Evolutionary conservation across 2,888 invertebrate genomes (phyloP).

Genomic region (Calameuta idolon): DNA sequence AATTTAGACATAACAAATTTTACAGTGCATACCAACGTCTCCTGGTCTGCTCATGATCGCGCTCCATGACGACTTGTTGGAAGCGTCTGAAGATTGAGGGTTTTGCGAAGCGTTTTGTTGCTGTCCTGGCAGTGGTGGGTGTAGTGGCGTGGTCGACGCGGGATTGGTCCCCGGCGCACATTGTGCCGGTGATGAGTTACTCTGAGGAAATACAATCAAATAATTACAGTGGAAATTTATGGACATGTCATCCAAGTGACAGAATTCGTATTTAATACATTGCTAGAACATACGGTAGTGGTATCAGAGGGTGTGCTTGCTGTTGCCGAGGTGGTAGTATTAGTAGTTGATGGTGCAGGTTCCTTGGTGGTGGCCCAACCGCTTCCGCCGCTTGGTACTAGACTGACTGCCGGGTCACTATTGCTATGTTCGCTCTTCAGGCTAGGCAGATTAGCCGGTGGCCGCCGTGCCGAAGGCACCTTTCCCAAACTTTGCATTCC

Average conservation of each 20-base stretch:
- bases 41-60: slow-evolving; percentile 66
- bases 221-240: background rate
- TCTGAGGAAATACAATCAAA: slow-evolving; percentile 36
- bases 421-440: slow-evolving; percentile 94
- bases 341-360: slow-evolving; percentile 66
- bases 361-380: slow-evolving; percentile 81
- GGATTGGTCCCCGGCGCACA: slow-evolving; percentile 57
- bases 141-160: slow-evolving; percentile 48
- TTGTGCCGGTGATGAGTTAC: slow-evolving; percentile 60
- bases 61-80: slow-evolving; percentile 66
- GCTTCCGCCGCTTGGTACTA: slow-evolving; percentile 83
- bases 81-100: slow-evolving; percentile 57
- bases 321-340: slow-evolving; percentile 56
- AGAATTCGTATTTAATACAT: background rate
- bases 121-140: slow-evolving; percentile 60
- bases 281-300: slow-evolving; percentile 46
- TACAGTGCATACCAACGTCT: slow-evolving; percentile 54
- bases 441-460: slow-evolving; percentile 99
- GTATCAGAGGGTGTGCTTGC: slow-evolving; percentile 59
- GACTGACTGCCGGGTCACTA: slow-evolving; percentile 81
- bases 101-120: slow-evolving; percentile 55
- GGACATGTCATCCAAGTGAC: slow-evolving; percentile 7
- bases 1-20: background rate
- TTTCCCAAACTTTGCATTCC: slow-evolving; percentile 99
- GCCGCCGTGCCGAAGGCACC: slow-evolving; percentile 97